Conservation (phyloP, 2,888 invertebrate species). For the Sphaerophoria rueppellii region DNA sequence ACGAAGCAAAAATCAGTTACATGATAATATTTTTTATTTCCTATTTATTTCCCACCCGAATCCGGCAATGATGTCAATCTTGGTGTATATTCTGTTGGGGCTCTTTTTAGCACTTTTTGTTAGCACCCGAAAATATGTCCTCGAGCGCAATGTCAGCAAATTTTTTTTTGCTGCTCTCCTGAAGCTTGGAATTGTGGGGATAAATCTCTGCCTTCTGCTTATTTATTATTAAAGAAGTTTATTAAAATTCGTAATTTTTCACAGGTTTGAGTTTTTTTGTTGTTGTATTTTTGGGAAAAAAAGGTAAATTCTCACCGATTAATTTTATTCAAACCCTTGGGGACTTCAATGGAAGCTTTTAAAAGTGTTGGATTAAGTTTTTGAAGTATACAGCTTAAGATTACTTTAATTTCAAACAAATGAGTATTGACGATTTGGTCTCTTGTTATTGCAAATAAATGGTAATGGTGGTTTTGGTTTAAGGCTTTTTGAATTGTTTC, state of each 20-base stretch:
- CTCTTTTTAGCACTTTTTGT: slow-evolving; percentile 22
- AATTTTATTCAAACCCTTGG: background rate
- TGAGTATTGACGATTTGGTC: background rate
- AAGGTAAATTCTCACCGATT: background rate
- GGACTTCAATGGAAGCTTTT: background rate
- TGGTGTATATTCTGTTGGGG: background rate
- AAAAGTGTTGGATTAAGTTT: background rate
- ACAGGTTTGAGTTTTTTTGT: background rate
- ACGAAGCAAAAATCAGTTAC: slow-evolving; percentile 3
- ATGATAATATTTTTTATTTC: slow-evolving; percentile 23
- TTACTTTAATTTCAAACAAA: background rate
- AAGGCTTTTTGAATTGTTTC: too few species aligned
- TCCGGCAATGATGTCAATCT: slow-evolving; percentile 36
- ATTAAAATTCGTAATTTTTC: background rate
- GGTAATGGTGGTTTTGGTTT: too few species aligned
- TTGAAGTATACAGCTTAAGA: background rate
- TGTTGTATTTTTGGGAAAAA: background rate
- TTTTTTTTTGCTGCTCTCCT: background rate
- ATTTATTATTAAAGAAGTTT: slow-evolving; percentile 25
- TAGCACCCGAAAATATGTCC: slow-evolving; percentile 8
- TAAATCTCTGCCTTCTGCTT: background rate
- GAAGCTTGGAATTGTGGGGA: background rate
- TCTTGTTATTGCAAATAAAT: too few species aligned
- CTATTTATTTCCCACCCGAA: slow-evolving; percentile 12
- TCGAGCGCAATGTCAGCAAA: slow-evolving; percentile 1